A percentile compares a stretch with the other conserved stretches of the same genome.
phyloP scores from a whole-genome alignment of 2,113 vertebrate species.

The Campylorhamphus procurvoides region DNA sequence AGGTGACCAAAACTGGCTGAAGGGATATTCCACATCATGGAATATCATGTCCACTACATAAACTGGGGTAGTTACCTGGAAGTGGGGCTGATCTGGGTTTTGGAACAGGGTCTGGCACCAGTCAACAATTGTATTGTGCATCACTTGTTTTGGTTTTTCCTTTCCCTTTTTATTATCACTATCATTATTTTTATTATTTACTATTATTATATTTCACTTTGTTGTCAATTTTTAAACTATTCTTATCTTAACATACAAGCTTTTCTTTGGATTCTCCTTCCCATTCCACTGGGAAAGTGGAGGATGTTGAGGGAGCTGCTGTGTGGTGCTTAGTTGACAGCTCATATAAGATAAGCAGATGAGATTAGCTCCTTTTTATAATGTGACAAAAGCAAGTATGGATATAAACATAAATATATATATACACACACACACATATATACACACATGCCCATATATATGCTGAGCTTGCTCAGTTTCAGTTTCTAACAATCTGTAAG shows the following conservation, averaged over 20 bases:
- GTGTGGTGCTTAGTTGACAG: not conserved
- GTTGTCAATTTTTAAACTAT: not conserved
- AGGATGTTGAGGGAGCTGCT: not conserved
- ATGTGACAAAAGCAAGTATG: not conserved
- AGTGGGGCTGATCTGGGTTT: not conserved
- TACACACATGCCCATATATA: not conserved
- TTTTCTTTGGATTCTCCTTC: not conserved
- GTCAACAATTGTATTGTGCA: not conserved
- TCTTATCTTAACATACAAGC: not conserved
- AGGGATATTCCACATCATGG: not conserved
- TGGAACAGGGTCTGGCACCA: rapidly evolving
- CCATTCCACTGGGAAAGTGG: not conserved
- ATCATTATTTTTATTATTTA: too few species aligned
- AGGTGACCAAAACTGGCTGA: not conserved
- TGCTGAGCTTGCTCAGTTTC: not conserved
- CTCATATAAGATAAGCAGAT: not conserved
- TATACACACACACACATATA: not conserved
- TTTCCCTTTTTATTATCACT: not conserved
- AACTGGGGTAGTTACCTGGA: not conserved
- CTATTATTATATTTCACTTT: not conserved
- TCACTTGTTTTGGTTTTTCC: not conserved
- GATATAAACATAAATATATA: not conserved
- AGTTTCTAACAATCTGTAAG: not conserved
- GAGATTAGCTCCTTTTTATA: not conserved
- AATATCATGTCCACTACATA: not conserved